These are phyloP conservation scores for Catalaphyllia jardinei DNA, from an alignment of 64 coral and sea anemone species.

Conservation along the genomic window DNA sequence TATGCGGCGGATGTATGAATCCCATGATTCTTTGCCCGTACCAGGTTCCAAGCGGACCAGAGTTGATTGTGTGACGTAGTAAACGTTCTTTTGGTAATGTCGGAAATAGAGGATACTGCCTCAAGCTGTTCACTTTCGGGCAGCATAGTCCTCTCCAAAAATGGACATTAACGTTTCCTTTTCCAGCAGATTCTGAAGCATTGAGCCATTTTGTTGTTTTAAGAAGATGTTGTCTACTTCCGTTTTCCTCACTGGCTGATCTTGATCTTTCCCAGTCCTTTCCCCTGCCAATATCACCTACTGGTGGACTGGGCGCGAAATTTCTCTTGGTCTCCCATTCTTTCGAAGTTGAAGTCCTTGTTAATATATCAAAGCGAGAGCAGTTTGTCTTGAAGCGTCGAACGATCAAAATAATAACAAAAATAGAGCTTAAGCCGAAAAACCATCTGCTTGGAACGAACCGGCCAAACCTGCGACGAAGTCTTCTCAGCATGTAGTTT, in stretches of 20 bases:
- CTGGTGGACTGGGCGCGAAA: not conserved
- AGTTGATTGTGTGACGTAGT: constrained; percentile 46
- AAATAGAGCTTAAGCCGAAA: not conserved
- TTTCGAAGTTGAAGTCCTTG: not conserved
- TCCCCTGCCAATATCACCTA: not conserved
- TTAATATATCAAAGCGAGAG: not conserved
- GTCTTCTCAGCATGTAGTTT: not conserved
- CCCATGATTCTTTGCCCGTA: constrained; percentile 52
- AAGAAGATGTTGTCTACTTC: not conserved
- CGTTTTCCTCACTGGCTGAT: not conserved
- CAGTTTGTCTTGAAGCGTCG: not conserved
- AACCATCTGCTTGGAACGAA: not conserved
- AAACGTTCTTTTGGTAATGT: constrained; percentile 2
- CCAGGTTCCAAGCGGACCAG: constrained; percentile 16
- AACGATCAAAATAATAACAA: not conserved
- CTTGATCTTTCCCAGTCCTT: not conserved
- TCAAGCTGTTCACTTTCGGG: constrained; percentile 31
- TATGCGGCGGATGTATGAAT: constrained; percentile 23
- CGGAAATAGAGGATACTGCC: constrained; percentile 45
- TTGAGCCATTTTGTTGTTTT: not conserved
- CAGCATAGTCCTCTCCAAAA: constrained; percentile 41
- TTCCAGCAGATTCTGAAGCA: not conserved
- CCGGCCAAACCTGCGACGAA: not conserved
- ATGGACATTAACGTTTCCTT: constrained; percentile 39
- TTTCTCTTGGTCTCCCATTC: not conserved